Evolutionary conservation across 2,113 vertebrate genomes (phyloP), one percentile per base, ranked within the genome.

Genomic region (Scartelaos histophorus): DNA sequence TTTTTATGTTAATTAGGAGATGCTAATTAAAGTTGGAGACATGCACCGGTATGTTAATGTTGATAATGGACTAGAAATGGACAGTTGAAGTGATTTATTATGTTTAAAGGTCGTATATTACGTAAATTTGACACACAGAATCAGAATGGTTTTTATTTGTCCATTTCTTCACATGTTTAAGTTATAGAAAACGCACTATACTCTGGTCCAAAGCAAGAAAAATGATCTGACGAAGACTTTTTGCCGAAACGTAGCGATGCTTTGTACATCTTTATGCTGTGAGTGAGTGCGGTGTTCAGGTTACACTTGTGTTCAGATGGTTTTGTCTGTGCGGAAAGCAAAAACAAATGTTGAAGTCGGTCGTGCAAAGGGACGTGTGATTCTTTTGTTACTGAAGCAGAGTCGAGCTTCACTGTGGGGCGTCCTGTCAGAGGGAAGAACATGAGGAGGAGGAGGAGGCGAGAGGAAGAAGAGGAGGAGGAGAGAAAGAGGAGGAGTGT

Each of bases 321-420:
- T 38, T 57, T 13, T 57, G 22, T 24, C 24, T 21, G 53, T 64
- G 64, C 47, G 53, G 66, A 74, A 74, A 88, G 73, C 75, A 16
- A 77, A 87, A 79, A 13, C 71, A 79, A 84, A 24, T 47, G 75
- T 62, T 82, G 46, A 70, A 85, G 70, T 82, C 46, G 1, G 67
- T 68, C 79, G 82, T 84, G 86, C 76, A 82, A 73, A 83, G 73
- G 61, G 56, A 53, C 79, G 88, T 77, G 81, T 80, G n/a, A n/a
- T 61, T 68, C 58, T 80, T 64, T 53, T 53, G 76, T 73, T 71
- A 71, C 76, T 88, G 83, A 87, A 70, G 70, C 81, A 21, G 60
- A 73, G 81, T 80, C 82, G 84, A 13, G 76, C 66, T 76, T 85
- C 73, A 70, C 73, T 86, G 80, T 76, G 71, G 85, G 67, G 81